Base-by-base conservation (phyloP, 2,888 invertebrate genomes). In the Erebia aethiops region DNA sequence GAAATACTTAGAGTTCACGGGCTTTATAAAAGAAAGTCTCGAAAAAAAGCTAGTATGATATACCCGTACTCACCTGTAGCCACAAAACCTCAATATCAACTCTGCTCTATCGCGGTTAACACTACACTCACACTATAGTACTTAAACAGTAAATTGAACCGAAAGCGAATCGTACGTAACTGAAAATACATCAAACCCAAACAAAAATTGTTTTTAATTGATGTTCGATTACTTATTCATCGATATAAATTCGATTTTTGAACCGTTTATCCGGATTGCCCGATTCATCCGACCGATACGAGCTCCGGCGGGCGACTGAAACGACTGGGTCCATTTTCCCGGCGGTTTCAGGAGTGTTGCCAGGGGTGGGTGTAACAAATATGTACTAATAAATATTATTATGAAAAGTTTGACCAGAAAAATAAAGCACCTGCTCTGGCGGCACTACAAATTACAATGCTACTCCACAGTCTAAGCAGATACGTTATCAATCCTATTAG, bases 251-350 rank as follows among this genome's bases (percentile, higher is more conserved):
- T 71, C 72, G 75, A 71, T 75, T 71, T 67, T 35, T 43, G 3
- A 62, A 49, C 46, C 61, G 62, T 21, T 57, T 58, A 71, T 26
- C 58, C 21, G 26, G 43, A 11, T 10, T 18, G 58, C 54, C 71
- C 72, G 64, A 58, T 62, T 74, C 79, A 79, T 72, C 76, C 78
- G 60, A 71, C 72, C 76, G 72, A 79, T 78, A 73, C 81, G 84
- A 83, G 86, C 79, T 82, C 81, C 81, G 84, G 86, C 89, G 89
- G 85, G 82, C 84, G 84, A 91, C 91, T 91, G 88, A 88, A 83
- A 72, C 69, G 71, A 74, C 71, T 74, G 72, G 75, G 75, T 73
- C 75, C 74, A 54, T 66, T 74, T 75, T 74, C 75, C 75, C 76
- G 71, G 75, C 76, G 71, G 71, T 71, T 74, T 70, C 68, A 18